Evolutionary conservation across 2,888 invertebrate species (phyloP).

Genomic region (Clivina fossor): DNA sequence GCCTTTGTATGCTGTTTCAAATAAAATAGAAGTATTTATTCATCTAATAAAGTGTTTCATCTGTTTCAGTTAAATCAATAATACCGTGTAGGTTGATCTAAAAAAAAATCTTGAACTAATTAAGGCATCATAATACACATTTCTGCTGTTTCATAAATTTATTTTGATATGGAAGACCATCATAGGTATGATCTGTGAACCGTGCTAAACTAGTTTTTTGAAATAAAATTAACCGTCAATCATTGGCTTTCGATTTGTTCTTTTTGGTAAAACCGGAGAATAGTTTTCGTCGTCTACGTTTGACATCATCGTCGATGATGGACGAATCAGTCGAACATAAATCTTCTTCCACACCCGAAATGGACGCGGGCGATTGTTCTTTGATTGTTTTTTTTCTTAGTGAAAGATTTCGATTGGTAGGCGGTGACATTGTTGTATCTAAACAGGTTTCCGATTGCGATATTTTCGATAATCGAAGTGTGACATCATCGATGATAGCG

Average conservation of each 20-base stretch:
- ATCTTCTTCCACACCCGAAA: conserved; percentile 64
- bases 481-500: conserved; percentile 39
- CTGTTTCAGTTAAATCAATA: not conserved
- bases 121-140: too few relatives aligned
- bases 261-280: conserved; percentile 65
- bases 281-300: conserved; percentile 64
- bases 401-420: conserved; percentile 29
- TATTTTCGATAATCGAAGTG: conserved; percentile 53
- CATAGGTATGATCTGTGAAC: not conserved
- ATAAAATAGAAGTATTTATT: too few relatives aligned
- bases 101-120: not conserved
- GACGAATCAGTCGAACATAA: conserved; percentile 71
- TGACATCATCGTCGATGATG: conserved; percentile 64
- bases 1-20: too few relatives aligned
- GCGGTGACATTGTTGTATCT: conserved; percentile 43
- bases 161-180: conserved; percentile 30
- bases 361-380: conserved; percentile 51
- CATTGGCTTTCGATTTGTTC: conserved; percentile 49
- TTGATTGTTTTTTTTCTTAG: conserved; percentile 45
- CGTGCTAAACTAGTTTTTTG: conserved; percentile 7
- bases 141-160: too few relatives aligned
- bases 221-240: conserved; percentile 12
- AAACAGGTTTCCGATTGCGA: conserved; percentile 57
- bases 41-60: not conserved
- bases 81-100: not conserved